Conservation (phyloP, 2,888 invertebrate genomes). For the Drosophila quinaria region DNA sequence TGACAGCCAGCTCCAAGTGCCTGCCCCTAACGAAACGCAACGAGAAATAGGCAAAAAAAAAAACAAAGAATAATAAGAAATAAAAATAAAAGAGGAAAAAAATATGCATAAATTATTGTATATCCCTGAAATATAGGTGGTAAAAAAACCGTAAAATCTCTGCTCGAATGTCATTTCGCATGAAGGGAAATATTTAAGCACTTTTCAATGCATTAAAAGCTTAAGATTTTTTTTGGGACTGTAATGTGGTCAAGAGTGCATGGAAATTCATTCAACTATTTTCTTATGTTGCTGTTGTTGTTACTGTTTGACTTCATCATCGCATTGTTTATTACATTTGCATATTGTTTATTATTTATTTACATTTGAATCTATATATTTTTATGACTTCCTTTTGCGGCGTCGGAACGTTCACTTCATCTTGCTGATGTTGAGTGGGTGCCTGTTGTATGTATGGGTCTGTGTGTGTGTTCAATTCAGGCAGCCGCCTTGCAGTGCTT, state of each 20-base stretch:
- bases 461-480: constrained; percentile 14
- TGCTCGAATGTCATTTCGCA: constrained; percentile 24
- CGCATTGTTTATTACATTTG: constrained; percentile 79
- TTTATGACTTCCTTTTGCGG: constrained; percentile 70
- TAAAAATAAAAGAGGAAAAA: constrained; percentile 25
- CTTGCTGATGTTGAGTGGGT: constrained; percentile 37
- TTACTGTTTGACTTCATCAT: constrained; percentile 54
- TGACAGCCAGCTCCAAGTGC: constrained; percentile 71
- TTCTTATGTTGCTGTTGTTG: constrained; percentile 17
- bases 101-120: constrained; percentile 69
- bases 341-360: constrained; percentile 81
- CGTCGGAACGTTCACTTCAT: constrained; percentile 41
- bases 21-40: constrained; percentile 25
- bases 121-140: constrained; percentile 29
- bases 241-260: constrained; percentile 69
- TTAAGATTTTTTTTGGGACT: constrained; percentile 18
- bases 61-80: constrained; percentile 2
- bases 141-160: constrained; percentile 18
- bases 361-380: constrained; percentile 64
- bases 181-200: constrained; percentile 30
- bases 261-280: constrained; percentile 60
- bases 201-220: constrained; percentile 47
- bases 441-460: constrained; percentile 4
- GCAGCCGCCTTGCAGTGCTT: constrained; percentile 60
- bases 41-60: constrained; percentile 20